These are phyloP conservation scores for Acipenser transmontanus DNA, from an alignment of 2,797 vertebrate species.

Conservation along the genomic window DNA sequence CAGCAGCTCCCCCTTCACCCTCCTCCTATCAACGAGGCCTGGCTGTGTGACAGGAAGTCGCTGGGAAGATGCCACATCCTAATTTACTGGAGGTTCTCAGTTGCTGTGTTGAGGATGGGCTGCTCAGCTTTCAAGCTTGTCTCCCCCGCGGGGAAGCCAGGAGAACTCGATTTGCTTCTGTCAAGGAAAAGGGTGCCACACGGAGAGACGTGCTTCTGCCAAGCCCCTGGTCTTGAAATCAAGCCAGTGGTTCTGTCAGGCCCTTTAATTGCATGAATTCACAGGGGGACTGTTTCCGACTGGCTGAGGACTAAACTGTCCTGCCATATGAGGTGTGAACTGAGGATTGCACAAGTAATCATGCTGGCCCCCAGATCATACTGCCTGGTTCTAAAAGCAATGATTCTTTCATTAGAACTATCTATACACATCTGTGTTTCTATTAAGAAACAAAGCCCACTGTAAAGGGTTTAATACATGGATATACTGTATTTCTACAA, in stretches of 20 bases:
- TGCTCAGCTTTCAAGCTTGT: constrained; percentile 20
- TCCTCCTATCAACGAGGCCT: background rate
- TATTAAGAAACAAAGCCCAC: too few species aligned
- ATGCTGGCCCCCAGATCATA: too few species aligned
- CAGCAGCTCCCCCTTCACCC: background rate
- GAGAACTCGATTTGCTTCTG: constrained; percentile 27
- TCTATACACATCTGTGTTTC: too few species aligned
- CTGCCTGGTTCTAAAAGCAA: too few species aligned
- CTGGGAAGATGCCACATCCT: constrained; percentile 12
- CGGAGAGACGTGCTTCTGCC: constrained; percentile 31
- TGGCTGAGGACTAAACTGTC: too few species aligned
- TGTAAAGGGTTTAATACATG: too few species aligned
- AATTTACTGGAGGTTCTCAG: constrained; percentile 35
- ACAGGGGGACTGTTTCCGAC: too few species aligned
- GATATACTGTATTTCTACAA: too few species aligned
- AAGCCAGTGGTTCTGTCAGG: constrained; percentile 31
- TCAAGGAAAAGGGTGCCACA: background rate
- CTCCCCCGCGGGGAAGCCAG: constrained; percentile 20
- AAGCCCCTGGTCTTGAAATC: constrained; percentile 39
- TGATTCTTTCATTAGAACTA: too few species aligned
- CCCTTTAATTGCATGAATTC: constrained; percentile 37
- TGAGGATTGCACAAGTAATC: too few species aligned
- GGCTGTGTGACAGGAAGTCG: constrained; percentile 19
- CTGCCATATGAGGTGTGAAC: too few species aligned
- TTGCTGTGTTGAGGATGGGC: constrained; percentile 30